These are phyloP conservation scores for Salarias fasciatus DNA, from an alignment of 2,797 vertebrate species.

Conservation along the genomic window DNA sequence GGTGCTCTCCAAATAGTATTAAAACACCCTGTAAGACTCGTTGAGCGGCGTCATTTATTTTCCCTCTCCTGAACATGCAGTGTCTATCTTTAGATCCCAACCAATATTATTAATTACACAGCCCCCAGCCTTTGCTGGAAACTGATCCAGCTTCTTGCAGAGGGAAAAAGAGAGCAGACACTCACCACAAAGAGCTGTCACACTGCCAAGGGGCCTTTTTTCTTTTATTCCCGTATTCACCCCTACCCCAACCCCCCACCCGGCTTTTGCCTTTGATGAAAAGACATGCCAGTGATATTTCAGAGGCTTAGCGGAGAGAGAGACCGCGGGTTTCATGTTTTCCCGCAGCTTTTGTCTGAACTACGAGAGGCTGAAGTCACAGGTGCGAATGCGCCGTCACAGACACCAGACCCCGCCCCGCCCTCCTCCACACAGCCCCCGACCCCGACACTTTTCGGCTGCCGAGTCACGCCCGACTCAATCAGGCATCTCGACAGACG, in stretches of 20 bases:
- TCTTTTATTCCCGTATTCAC: slow-evolving; percentile 40
- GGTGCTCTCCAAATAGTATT: too few relatives aligned
- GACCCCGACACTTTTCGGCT: slow-evolving; percentile 9
- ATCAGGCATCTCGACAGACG: too few relatives aligned
- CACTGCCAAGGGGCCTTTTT: slow-evolving; percentile 62
- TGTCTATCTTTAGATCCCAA: too few relatives aligned
- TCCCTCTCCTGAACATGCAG: too few relatives aligned
- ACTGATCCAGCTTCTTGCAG: slow-evolving; percentile 50
- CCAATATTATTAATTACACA: slow-evolving; percentile 49
- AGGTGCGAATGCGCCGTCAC: slow-evolving; percentile 60
- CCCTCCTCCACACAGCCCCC: background rate
- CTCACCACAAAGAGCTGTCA: slow-evolving; percentile 71
- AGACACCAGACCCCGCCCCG: slow-evolving; percentile 17
- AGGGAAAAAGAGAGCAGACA: slow-evolving; percentile 40
- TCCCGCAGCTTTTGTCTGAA: slow-evolving; percentile 64
- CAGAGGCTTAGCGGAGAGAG: slow-evolving; percentile 66
- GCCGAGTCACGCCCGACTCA: slow-evolving; percentile 37
- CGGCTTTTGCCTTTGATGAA: slow-evolving; percentile 58
- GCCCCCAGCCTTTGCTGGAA: slow-evolving; percentile 51
- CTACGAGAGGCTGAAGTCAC: slow-evolving; percentile 51
- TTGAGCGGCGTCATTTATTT: too few relatives aligned
- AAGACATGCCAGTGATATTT: slow-evolving; percentile 63
- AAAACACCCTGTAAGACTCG: too few relatives aligned
- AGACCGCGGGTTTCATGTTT: slow-evolving; percentile 70
- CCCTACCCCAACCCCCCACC: background rate